phyloP scores from a whole-genome alignment of 2,888 invertebrate species.

The Octonoba sinensis region DNA sequence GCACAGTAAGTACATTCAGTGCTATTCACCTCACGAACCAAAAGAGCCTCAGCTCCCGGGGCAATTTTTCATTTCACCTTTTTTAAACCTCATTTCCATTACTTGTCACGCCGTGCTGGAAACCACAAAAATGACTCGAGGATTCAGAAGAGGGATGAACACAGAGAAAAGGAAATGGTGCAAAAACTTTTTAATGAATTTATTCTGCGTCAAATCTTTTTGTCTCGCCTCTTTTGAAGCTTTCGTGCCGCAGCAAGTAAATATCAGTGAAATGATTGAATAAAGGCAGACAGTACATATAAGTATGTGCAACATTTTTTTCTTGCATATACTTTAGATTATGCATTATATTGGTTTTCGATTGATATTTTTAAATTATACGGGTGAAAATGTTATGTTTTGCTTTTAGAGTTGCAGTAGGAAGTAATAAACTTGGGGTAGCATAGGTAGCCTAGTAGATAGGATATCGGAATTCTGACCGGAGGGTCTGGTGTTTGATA shows the following conservation, averaged over 20 bases:
- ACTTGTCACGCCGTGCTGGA: conserved; percentile 52
- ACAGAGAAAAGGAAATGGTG: conserved; percentile 16
- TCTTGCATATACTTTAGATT: too few species aligned
- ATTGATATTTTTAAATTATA: too few species aligned
- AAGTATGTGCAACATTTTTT: too few species aligned
- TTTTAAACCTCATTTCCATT: conserved; percentile 56
- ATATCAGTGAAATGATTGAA: conserved; percentile 36
- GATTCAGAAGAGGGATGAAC: not conserved
- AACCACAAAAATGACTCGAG: conserved; percentile 44
- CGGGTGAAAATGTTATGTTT: too few species aligned
- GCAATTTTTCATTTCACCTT: conserved; percentile 55
- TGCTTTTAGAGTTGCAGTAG: too few species aligned
- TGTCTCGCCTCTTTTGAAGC: conserved; percentile 23
- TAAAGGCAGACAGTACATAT: not conserved
- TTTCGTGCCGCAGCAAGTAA: conserved; percentile 46
- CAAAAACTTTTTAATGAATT: conserved; percentile 43
- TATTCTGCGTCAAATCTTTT: conserved; percentile 23
- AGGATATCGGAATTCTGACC: too few species aligned
- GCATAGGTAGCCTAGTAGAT: too few species aligned
- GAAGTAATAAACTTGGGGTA: too few species aligned
- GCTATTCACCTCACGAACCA: not conserved
- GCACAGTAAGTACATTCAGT: too few species aligned
- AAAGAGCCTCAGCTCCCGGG: conserved; percentile 11
- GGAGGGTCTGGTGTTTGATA: too few species aligned
- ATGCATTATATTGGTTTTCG: too few species aligned